Conservation (phyloP, 2,888 invertebrate genomes). For the Liodrosophila aerea region DNA sequence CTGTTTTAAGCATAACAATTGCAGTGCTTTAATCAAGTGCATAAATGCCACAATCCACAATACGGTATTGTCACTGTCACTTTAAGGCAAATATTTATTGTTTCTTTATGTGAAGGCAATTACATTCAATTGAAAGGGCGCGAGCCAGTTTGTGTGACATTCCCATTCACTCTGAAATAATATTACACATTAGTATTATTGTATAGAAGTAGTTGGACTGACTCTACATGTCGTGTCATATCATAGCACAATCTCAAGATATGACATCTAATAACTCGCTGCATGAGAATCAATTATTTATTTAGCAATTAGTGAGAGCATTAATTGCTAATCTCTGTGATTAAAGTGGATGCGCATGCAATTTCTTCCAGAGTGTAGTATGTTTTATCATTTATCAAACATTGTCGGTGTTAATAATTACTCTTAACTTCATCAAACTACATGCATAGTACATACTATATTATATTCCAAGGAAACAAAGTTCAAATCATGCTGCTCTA, state of each 20-base stretch:
- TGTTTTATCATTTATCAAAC: constrained; percentile 31
- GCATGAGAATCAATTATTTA: constrained; percentile 18
- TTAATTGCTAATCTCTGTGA: constrained; percentile 47
- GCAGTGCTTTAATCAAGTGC: too few species aligned
- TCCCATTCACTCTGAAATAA: too few species aligned
- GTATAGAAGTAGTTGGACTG: too few species aligned
- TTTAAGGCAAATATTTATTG: constrained; percentile 19
- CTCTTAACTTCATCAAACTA: constrained; percentile 1
- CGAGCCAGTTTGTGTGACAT: constrained; percentile 7
- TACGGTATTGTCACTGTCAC: neutral
- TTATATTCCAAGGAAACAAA: constrained; percentile 28
- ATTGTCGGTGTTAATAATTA: constrained; percentile 44
- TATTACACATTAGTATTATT: too few species aligned
- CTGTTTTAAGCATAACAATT: too few species aligned
- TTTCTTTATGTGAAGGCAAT: constrained; percentile 51
- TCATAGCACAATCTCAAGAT: neutral
- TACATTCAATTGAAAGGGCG: constrained; percentile 63
- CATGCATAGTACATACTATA: neutral
- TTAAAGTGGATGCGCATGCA: constrained; percentile 22
- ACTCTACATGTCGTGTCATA: constrained; percentile 26
- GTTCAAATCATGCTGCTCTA: constrained; percentile 27
- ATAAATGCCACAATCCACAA: too few species aligned
- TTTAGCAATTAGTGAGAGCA: constrained; percentile 47
- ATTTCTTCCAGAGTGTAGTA: constrained; percentile 1
- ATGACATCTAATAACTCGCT: neutral